Percentiles rank a stretch among this genome's conserved stretches.
phyloP scores from a whole-genome alignment of 2,888 invertebrate genomes.

The Calliphora vomitoria region DNA sequence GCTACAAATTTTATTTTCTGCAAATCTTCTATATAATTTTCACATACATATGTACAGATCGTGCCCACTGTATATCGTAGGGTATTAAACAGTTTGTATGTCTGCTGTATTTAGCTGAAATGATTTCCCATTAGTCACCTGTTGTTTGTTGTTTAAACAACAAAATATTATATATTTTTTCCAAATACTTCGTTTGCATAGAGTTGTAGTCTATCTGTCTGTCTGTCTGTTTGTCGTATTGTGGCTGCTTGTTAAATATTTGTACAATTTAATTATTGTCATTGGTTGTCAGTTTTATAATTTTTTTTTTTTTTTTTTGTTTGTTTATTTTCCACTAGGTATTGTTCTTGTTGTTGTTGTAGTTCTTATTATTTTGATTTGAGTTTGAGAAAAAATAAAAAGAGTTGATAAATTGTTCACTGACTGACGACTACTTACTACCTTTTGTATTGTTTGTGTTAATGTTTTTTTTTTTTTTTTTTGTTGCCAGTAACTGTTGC shows the following conservation, averaged over 20 bases:
- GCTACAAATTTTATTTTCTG: too few species aligned
- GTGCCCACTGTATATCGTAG: too few species aligned
- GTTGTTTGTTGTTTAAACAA: constrained; percentile 54
- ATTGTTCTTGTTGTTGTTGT: constrained; percentile 10
- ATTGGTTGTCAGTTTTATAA: constrained; percentile 62
- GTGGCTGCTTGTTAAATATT: constrained; percentile 74
- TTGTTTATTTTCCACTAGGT: constrained; percentile 25
- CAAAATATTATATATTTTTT: constrained; percentile 16
- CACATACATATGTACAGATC: too few species aligned
- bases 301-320: constrained; percentile 9
- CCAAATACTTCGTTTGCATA: constrained; percentile 31
- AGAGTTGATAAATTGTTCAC: constrained; percentile 59
- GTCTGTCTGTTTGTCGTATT: constrained; percentile 37
- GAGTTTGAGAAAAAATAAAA: constrained; percentile 49
- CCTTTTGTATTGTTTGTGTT: neutral
- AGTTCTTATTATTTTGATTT: constrained; percentile 10
- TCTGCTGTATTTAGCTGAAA: constrained; percentile 22
- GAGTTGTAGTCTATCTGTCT: constrained; percentile 36
- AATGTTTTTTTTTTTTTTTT: neutral
- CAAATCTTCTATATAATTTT: too few species aligned
- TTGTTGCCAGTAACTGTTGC: constrained; percentile 16
- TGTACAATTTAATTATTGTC: constrained; percentile 77
- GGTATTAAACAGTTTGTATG: too few species aligned
- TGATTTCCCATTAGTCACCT: constrained; percentile 70
- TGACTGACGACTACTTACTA: constrained; percentile 43